These are phyloP conservation scores for Podarcis cretensis DNA, from an alignment of 2,113 vertebrate species.

Conservation along the genomic window DNA sequence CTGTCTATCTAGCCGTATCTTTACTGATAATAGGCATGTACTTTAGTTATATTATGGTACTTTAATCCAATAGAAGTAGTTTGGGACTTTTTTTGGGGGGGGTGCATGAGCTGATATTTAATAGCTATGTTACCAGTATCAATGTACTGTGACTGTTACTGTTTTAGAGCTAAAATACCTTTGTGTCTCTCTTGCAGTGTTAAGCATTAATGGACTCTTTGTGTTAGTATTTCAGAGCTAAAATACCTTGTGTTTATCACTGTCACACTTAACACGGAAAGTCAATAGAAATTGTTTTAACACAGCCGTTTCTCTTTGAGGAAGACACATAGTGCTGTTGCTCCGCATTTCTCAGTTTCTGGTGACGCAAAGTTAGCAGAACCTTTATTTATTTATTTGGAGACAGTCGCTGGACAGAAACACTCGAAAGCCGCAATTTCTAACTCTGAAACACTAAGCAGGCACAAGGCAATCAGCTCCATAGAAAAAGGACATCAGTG, in stretches of 20 bases:
- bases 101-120: not conserved
- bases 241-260: slow-evolving; percentile 21
- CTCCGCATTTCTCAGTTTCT: slow-evolving; percentile 31
- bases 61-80: not conserved
- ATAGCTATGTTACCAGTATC: not conserved
- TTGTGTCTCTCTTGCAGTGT: not conserved
- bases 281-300: slow-evolving; percentile 40
- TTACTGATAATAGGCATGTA: not conserved
- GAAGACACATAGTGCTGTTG: not conserved
- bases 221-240: slow-evolving; percentile 20
- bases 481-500: not conserved
- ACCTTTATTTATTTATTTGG: not conserved
- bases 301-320: not conserved
- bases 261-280: slow-evolving; percentile 38
- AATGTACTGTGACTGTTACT: not conserved
- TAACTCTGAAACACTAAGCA: not conserved
- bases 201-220: not conserved
- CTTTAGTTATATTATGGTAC: not conserved
- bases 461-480: not conserved
- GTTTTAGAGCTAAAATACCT: slow-evolving; percentile 23
- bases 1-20: not conserved
- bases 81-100: not conserved
- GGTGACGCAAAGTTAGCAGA: not conserved
- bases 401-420: not conserved
- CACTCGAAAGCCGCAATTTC: not conserved